These are phyloP conservation scores for Oscheius sp. DNA, from an alignment of 2,888 invertebrate genomes.

Conservation along the genomic window DNA sequence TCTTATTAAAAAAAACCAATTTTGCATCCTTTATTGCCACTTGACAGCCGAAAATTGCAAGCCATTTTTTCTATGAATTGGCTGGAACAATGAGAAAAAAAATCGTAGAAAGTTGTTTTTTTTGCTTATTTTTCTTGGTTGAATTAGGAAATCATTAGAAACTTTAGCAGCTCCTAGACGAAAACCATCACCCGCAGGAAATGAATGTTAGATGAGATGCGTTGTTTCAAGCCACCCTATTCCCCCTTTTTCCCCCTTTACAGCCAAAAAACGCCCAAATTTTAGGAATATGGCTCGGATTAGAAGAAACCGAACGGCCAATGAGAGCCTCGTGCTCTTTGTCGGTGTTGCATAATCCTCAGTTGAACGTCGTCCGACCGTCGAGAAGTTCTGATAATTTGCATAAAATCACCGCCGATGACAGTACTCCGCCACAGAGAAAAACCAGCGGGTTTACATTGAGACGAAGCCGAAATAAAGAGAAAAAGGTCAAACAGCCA, in stretches of 20 bases:
- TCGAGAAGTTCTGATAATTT: slow-evolving; percentile 69
- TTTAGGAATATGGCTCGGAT: slow-evolving; percentile 62
- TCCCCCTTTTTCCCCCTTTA: neutral
- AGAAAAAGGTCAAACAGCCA: slow-evolving; percentile 43
- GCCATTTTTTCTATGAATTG: neutral
- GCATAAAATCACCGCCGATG: slow-evolving; percentile 46
- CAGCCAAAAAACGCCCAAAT: neutral
- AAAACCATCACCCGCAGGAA: no score
- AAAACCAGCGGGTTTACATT: slow-evolving; percentile 47
- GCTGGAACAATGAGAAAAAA: neutral
- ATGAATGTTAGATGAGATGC: neutral
- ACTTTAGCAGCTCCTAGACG: no score
- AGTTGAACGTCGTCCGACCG: slow-evolving; percentile 46
- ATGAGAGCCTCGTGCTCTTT: slow-evolving; percentile 64
- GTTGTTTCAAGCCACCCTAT: neutral
- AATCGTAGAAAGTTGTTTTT: no score
- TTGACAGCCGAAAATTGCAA: neutral
- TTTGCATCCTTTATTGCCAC: neutral
- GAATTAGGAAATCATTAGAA: no score
- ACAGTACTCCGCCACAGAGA: slow-evolving; percentile 21
- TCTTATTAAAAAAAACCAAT: neutral
- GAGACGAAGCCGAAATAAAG: slow-evolving; percentile 56
- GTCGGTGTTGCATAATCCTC: slow-evolving; percentile 62
- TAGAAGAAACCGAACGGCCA: slow-evolving; percentile 63
- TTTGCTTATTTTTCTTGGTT: no score